phyloP scores from a whole-genome alignment of 1,140 invertebrate genomes.

The Mesaphorura yosii region DNA sequence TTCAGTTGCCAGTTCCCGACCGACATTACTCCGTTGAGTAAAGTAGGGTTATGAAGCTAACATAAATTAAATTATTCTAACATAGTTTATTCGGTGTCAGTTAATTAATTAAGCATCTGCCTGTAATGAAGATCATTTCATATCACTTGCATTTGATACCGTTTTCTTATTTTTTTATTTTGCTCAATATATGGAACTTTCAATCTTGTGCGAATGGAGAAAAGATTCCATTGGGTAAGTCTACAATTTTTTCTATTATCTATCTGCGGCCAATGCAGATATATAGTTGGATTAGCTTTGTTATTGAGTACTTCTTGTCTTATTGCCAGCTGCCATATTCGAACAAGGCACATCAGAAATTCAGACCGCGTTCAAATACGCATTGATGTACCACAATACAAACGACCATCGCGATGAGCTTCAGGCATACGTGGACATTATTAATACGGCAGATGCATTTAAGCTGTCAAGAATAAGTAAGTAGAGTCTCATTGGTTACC shows the following conservation, averaged over 20 bases:
- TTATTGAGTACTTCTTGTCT: background rate
- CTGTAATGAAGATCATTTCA: no score
- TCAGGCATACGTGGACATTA: slow-evolving; percentile 35
- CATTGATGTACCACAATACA: slow-evolving; percentile 34
- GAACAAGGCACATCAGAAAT: slow-evolving; percentile 35
- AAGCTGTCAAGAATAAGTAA: slow-evolving; percentile 37
- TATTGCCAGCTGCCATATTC: slow-evolving; percentile 32
- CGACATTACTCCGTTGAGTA: no score
- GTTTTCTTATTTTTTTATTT: no score
- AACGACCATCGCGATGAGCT: slow-evolving; percentile 32
- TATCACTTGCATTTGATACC: no score
- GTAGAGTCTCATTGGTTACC: slow-evolving; percentile 5
- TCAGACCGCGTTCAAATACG: slow-evolving; percentile 36
- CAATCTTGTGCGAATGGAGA: slow-evolving; percentile 5
- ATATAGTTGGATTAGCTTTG: background rate
- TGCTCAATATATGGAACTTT: no score
- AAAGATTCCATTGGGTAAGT: slow-evolving; percentile 14
- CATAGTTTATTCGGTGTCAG: no score
- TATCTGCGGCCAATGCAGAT: no score
- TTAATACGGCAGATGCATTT: slow-evolving; percentile 38
- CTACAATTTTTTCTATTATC: no score
- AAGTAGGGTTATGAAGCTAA: no score
- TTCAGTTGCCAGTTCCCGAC: no score
- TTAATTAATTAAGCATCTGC: no score
- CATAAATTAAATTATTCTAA: no score